Evolutionary conservation across 2,113 vertebrate genomes (phyloP).

Genomic region (Anser cygnoides): DNA sequence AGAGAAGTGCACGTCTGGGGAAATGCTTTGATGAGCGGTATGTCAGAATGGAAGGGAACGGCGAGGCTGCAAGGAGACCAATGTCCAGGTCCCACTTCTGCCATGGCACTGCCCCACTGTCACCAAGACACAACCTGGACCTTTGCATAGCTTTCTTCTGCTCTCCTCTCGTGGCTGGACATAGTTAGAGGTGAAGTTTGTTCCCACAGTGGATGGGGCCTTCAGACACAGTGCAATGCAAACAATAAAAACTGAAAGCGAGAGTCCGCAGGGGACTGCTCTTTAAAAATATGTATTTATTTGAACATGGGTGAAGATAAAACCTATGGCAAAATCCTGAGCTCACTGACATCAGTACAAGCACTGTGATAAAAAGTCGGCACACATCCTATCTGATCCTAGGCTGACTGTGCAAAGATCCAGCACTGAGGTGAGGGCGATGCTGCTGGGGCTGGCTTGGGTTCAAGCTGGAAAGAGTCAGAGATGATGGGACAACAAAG

Average conservation of each 20-base stretch:
- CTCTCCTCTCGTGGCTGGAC: background rate
- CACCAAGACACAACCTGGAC: background rate
- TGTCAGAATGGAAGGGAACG: background rate
- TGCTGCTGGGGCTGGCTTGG: background rate
- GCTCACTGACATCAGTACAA: background rate
- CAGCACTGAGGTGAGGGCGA: background rate
- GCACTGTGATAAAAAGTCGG: background rate
- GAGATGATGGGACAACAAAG: background rate
- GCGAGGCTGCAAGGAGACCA: fast-evolving
- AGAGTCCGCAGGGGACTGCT: background rate
- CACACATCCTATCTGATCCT: background rate
- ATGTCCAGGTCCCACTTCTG: background rate
- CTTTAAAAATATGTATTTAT: background rate
- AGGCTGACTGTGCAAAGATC: background rate
- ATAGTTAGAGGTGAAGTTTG: background rate
- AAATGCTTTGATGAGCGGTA: background rate
- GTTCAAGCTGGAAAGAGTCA: background rate
- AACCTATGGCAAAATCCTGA: background rate
- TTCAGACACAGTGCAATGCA: background rate
- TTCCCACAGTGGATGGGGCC: background rate
- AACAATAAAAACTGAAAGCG: background rate
- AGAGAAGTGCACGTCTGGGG: background rate
- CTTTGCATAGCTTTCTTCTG: background rate
- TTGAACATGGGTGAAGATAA: background rate
- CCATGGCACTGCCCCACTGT: background rate